These are phyloP conservation scores for Stenichneumon culpator DNA, from an alignment of 2,888 invertebrate genomes.

Conservation along the genomic window DNA sequence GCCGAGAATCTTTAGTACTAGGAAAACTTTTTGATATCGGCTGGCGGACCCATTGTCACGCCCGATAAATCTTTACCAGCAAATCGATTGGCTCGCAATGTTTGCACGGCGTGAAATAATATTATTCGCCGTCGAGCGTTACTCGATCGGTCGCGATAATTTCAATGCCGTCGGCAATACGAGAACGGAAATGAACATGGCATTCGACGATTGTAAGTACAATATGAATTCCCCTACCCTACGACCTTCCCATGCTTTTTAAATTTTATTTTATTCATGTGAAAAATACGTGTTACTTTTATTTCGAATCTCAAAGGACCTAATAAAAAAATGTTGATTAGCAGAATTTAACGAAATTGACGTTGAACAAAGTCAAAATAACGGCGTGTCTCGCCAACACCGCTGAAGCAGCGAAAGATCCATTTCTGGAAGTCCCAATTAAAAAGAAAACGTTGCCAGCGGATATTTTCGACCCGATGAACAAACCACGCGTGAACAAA, in stretches of 20 bases:
- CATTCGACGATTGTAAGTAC: neutral
- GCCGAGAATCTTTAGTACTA: neutral
- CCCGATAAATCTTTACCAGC: slow-evolving; percentile 51
- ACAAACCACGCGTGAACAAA: slow-evolving; percentile 44
- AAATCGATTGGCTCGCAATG: slow-evolving; percentile 46
- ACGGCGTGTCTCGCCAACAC: neutral
- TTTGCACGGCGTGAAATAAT: slow-evolving; percentile 44
- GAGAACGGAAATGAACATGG: slow-evolving; percentile 9
- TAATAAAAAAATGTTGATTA: neutral
- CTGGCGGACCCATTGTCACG: slow-evolving; percentile 1
- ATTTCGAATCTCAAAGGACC: neutral
- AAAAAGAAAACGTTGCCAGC: slow-evolving; percentile 1
- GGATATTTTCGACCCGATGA: slow-evolving; percentile 18
- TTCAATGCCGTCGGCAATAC: neutral
- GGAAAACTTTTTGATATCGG: slow-evolving; percentile 15
- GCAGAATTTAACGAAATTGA: slow-evolving; percentile 7
- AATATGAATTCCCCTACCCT: neutral
- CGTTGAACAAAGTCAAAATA: slow-evolving; percentile 1
- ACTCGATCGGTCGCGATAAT: neutral
- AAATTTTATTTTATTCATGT: neutral
- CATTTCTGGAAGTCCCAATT: slow-evolving; percentile 13
- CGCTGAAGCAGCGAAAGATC: slow-evolving; percentile 13
- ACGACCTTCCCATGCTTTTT: too few species aligned
- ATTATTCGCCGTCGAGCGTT: neutral
- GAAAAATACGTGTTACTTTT: neutral